Conservation (phyloP, 2,113 vertebrate species). For the Tachycineta bicolor region DNA sequence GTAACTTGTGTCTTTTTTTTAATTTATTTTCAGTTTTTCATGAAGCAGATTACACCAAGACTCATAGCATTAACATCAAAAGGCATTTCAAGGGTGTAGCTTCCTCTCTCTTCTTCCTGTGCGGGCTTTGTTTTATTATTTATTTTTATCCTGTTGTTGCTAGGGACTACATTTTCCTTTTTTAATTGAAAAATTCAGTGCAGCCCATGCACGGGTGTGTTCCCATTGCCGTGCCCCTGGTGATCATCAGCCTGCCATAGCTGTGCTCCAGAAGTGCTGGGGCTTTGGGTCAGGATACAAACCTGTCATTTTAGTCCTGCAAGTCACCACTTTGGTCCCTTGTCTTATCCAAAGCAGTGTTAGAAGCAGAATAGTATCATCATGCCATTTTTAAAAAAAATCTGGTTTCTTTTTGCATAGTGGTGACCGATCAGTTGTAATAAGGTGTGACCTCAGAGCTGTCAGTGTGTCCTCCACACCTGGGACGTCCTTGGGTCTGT, state of each 20-base stretch:
- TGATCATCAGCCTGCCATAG: neutral
- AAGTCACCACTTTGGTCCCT: neutral
- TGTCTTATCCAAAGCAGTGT: neutral
- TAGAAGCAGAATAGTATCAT: neutral
- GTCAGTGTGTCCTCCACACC: neutral
- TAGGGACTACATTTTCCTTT: neutral
- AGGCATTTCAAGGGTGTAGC: neutral
- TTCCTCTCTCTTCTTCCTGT: neutral
- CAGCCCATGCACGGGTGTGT: neutral
- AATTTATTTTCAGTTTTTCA: neutral
- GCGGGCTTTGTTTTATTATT: neutral
- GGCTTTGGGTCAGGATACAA: neutral
- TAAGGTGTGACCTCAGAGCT: neutral
- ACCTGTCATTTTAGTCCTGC: neutral
- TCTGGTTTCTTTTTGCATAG: neutral
- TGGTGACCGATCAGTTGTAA: neutral
- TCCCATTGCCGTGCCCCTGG: neutral
- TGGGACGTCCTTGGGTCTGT: neutral
- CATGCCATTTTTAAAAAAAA: neutral
- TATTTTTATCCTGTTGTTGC: constrained; percentile 20
- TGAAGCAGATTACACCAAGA: neutral
- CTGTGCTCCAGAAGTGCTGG: neutral
- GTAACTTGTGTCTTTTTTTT: neutral
- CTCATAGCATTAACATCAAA: constrained; percentile 37
- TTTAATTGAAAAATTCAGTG: constrained; percentile 7